Evolutionary conservation across 2,888 invertebrate genomes (phyloP).

Genomic region (Drosophila prostipennis): DNA sequence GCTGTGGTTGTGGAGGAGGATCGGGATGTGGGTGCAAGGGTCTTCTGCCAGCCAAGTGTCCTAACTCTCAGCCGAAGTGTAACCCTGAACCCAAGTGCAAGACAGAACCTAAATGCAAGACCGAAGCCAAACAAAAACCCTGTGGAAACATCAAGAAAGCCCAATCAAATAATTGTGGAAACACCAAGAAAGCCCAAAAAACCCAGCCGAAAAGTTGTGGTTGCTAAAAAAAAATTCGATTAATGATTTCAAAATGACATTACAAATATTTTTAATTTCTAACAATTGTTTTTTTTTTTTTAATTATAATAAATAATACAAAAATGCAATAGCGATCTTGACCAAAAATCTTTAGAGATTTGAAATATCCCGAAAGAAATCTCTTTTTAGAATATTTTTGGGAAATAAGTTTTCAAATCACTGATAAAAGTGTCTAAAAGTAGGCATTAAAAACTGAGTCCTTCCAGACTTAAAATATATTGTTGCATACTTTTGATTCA

Average conservation of each 20-base stretch:
- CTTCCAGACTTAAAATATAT: too few relatives aligned
- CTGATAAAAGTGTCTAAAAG: too few relatives aligned
- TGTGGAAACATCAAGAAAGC: background rate
- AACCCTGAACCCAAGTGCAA: background rate
- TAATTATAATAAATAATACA: too few relatives aligned
- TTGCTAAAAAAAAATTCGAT: background rate
- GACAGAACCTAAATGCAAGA: background rate
- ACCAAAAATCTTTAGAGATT: background rate
- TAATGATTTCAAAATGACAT: background rate
- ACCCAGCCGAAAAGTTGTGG: background rate
- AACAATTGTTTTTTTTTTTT: background rate
- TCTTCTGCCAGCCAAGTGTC: background rate
- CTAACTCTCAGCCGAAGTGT: background rate
- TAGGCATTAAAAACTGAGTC: too few relatives aligned
- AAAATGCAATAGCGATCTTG: background rate
- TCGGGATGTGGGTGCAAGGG: background rate
- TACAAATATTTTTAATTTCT: background rate
- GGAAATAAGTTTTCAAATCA: too few relatives aligned
- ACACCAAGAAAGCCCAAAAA: background rate
- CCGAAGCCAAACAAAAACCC: background rate
- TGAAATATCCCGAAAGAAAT: too few relatives aligned
- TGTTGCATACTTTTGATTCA: background rate
- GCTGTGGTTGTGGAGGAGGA: background rate
- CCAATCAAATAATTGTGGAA: background rate
- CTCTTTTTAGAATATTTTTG: too few relatives aligned